These are phyloP conservation scores for Drosophila sechellia DNA, from an alignment of 1,140 invertebrate genomes.

Conservation along the genomic window DNA sequence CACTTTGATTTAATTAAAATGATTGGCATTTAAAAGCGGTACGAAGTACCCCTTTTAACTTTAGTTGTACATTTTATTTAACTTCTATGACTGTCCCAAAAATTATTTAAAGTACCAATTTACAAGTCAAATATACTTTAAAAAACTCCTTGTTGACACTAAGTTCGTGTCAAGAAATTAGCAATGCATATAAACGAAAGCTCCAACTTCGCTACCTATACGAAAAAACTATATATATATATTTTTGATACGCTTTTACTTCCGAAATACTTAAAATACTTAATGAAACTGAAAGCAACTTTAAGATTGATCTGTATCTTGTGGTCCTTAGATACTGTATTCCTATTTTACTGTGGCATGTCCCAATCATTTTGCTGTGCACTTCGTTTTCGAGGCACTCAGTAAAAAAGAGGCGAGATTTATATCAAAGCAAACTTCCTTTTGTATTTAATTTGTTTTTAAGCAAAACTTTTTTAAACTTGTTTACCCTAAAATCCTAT, in stretches of 20 bases:
- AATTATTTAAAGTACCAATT: not conserved
- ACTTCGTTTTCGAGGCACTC: conserved; percentile 73
- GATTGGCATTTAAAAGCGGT: too few relatives aligned
- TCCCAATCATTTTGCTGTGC: conserved; percentile 57
- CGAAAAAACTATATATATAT: conserved; percentile 15
- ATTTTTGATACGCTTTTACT: conserved; percentile 68
- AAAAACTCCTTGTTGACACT: too few relatives aligned
- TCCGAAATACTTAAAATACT: conserved; percentile 20
- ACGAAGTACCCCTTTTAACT: not conserved
- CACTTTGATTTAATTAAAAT: not conserved
- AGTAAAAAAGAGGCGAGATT: conserved; percentile 18
- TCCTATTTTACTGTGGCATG: conserved; percentile 56
- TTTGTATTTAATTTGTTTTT: conserved; percentile 74
- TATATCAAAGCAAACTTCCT: conserved; percentile 61
- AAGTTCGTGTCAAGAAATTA: not conserved
- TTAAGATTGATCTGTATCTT: conserved; percentile 16
- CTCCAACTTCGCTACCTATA: not conserved
- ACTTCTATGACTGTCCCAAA: not conserved
- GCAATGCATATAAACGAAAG: not conserved
- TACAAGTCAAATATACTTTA: too few relatives aligned
- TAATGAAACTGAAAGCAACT: not conserved
- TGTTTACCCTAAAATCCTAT: conserved; percentile 42
- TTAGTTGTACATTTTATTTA: not conserved
- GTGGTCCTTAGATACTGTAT: conserved; percentile 27
- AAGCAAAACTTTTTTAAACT: conserved; percentile 55